Evolutionary conservation across 2,113 vertebrate genomes (phyloP), one percentile per base, ranked within the genome.

Genomic region (Phrynosoma platyrhinos): DNA sequence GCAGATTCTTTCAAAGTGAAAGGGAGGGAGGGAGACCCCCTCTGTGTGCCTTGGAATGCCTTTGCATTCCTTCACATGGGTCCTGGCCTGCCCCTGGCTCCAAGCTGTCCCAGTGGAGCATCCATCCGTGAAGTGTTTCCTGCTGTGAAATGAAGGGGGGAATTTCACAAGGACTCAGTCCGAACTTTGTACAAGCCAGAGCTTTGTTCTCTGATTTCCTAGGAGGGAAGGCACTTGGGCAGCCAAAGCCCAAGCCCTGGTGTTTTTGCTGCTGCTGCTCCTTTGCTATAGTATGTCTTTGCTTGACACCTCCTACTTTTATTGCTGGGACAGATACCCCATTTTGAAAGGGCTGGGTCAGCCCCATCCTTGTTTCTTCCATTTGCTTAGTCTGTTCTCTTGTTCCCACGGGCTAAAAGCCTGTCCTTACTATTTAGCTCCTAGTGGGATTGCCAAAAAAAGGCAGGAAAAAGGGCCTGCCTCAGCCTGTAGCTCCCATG

Each of bases 401-500:
- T 25, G 21, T 87, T 89, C 71, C n/a, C 21, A 83, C 75, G 89
- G 62, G 23, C 55, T 18, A 47, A 55, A 52, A 87, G 75, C 42
- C 83, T 90, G 89, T 62, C 79, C 27, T 0, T 0, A 27, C 87
- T 36, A 18, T 90, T 32, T 77, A 82, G 47, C 1, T 55, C 87
- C 36, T 81, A 84, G 79, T 82, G 86, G 74, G 88, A 40, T 82
- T 0, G 0, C 47, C 89, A 3, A 47, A 83, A 0, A 1, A 88
- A 81, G 87, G 66, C 55, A 92, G 89, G 92, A 90, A 85, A n/a
- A 83, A 71, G 79, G 82, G 42, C 90, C 82, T 84, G 66, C 75
- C 89, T 93, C 21, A 86, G 91, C 88, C 94, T 94, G 86, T 27
- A 87, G 88, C 75, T 81, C 74, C 83, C 3, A 0, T 82, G n/a